Evolutionary conservation across 1,140 invertebrate species (phyloP), one percentile per base, ranked within the genome.

Genomic region (Maniola jurtina): DNA sequence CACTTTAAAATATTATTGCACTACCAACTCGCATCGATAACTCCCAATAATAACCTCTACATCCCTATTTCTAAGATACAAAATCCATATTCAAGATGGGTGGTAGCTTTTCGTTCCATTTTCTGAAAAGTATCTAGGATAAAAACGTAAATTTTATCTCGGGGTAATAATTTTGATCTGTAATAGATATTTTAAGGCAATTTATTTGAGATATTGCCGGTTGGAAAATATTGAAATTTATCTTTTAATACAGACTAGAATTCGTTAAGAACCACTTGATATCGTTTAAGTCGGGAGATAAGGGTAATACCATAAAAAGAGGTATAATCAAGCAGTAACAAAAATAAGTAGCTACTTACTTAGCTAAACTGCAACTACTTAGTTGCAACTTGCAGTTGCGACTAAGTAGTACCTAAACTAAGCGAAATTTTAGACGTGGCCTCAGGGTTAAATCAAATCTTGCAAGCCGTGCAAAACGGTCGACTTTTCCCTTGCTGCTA

Each of bases 1-100:
- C 73, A 72, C 66, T 15, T 52, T 71, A 70, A 84, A 75, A 77
- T 83, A 83, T 83, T 70, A 83, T 71, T 71, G 68, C 69, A 64
- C 62, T 47, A 61, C 50, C 55, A 45, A 42, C 15, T 3, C 38
- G 8, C 35, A 55, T 55, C 10, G 5, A 11, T 15, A 14, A 63
- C 42, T 9, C 11, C 35, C 34, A 7, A 56, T 7, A 50, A 36
- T n/a, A 13, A n/a, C 34, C 57, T 50, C 45, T 59, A 67, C 9
- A 35, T 55, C 8, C 6, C 40, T 15, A 34, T 50, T 14, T 45
- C 14, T 50, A 60, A 62, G 35, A 61, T 34, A 15, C n/a, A 64
- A 61, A 66, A 57, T 56, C 6, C n/a, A 5, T 33, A 2, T 55
- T 45, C 5, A 13, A n/a, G 0, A 13, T 13, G 5, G 42, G 5